phyloP scores from a whole-genome alignment of 2,797 vertebrate species.

The Odontamblyopus lacepedii region DNA sequence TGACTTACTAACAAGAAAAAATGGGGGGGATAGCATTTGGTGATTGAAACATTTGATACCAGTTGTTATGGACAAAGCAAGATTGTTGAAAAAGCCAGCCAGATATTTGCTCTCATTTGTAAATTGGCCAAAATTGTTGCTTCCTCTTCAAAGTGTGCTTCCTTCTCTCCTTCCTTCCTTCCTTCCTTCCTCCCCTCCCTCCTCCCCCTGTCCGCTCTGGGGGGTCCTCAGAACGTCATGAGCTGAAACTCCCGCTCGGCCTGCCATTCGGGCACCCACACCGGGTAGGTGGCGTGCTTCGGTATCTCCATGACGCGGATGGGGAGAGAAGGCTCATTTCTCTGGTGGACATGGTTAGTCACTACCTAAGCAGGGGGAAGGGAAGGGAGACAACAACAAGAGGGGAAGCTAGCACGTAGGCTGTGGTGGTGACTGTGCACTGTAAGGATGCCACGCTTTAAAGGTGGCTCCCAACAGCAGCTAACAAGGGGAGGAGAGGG shows the following conservation, averaged over 20 bases:
- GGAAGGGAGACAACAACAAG: conserved; percentile 81
- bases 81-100: conserved; percentile 49
- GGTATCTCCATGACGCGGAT: conserved; percentile 82
- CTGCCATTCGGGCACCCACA: conserved; percentile 86
- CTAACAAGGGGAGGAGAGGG: conserved; percentile 17
- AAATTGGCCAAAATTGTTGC: conserved; percentile 49
- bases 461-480: conserved; percentile 65
- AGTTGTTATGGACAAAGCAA: conserved; percentile 37
- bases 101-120: conserved; percentile 57
- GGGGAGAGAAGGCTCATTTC: conserved; percentile 78
- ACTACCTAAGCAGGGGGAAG: conserved; percentile 82
- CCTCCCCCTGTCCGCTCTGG: conserved; percentile 49
- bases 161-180: conserved; percentile 20
- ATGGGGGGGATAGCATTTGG: conserved; percentile 30
- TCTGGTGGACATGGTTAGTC: conserved; percentile 85
- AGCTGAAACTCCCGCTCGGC: conserved; percentile 86
- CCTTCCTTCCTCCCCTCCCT: conserved; percentile 44
- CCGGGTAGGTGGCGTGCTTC: conserved; percentile 87
- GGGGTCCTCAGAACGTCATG: conserved; percentile 86
- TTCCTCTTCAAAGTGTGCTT: conserved; percentile 58
- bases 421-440: conserved; percentile 55
- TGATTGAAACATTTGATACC: conserved; percentile 27
- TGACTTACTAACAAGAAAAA: conserved; percentile 51
- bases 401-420: conserved; percentile 81
- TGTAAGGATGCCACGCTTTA: conserved; percentile 68